Evolutionary conservation across 2,888 invertebrate genomes (phyloP).

Genomic region (Cryptus armator): DNA sequence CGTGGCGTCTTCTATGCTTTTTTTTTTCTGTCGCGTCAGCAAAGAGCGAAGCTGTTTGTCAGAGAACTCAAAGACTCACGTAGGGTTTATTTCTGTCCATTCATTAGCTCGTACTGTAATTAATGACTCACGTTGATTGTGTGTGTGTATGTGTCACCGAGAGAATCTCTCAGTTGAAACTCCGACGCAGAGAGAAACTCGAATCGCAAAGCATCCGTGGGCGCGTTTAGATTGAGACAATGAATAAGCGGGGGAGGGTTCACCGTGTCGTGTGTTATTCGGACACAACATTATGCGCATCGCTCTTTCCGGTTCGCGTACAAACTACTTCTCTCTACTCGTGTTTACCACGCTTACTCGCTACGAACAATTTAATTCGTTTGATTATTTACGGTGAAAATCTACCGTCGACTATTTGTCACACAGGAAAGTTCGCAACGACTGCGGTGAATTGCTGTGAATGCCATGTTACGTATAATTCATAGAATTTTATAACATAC

Average conservation of each 20-base stretch:
- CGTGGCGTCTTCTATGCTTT: not conserved
- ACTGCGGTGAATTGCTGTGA: not conserved
- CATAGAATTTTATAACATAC: not conserved
- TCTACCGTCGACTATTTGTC: not conserved
- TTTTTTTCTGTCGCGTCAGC: not conserved
- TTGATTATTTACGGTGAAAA: slow-evolving; percentile 15
- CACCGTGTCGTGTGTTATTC: slow-evolving; percentile 52
- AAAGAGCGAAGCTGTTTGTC: not conserved
- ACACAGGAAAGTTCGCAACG: not conserved
- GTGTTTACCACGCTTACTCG: slow-evolving; percentile 15
- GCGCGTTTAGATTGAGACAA: slow-evolving; percentile 66
- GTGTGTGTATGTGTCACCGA: slow-evolving; percentile 28
- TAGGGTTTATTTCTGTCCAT: slow-evolving; percentile 58
- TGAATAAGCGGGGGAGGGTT: slow-evolving; percentile 59
- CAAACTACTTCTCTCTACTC: slow-evolving; percentile 25
- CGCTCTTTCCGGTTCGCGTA: slow-evolving; percentile 57
- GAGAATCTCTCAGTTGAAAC: slow-evolving; percentile 25
- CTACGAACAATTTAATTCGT: slow-evolving; percentile 46
- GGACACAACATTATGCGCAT: slow-evolving; percentile 47
- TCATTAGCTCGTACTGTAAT: slow-evolving; percentile 56
- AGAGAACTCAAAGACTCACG: not conserved
- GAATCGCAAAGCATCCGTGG: slow-evolving; percentile 48
- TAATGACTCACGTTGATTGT: slow-evolving; percentile 58
- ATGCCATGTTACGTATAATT: not conserved
- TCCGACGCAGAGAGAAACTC: slow-evolving; percentile 18